A percentile compares a stretch with the other conserved stretches of the same genome.
These are phyloP conservation scores for Ips typographus DNA, from an alignment of 1,140 invertebrate genomes.

Conservation along the genomic window DNA sequence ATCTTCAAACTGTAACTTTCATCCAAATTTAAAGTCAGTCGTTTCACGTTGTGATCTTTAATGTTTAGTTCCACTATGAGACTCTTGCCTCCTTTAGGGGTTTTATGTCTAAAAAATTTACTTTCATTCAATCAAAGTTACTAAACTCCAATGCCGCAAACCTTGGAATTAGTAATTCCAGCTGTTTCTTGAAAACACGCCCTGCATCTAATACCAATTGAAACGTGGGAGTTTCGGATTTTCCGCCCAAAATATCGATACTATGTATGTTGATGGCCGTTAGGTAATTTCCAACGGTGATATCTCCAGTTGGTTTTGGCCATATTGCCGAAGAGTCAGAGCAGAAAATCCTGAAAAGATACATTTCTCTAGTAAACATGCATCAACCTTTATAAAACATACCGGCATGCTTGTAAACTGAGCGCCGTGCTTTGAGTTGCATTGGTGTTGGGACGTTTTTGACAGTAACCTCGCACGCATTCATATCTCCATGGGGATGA, in stretches of 20 bases:
- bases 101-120: constrained; percentile 25
- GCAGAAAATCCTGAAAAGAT: constrained; percentile 56
- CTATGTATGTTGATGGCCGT: constrained; percentile 62
- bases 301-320: constrained; percentile 69
- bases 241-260: constrained; percentile 54
- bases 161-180: constrained; percentile 47
- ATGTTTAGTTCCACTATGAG: constrained; percentile 48
- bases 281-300: constrained; percentile 61
- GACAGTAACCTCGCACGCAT: constrained; percentile 57
- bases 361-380: background rate
- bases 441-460: constrained; percentile 56
- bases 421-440: constrained; percentile 55
- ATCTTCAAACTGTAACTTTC: constrained; percentile 68
- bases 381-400: background rate
- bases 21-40: constrained; percentile 61
- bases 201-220: constrained; percentile 53
- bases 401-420: constrained; percentile 61
- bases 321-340: constrained; percentile 63
- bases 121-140: background rate
- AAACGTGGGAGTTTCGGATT: constrained; percentile 50
- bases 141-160: background rate
- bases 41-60: constrained; percentile 40
- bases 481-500: constrained; percentile 57
- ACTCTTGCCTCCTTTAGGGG: constrained; percentile 43
- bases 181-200: constrained; percentile 46